Conservation (phyloP, 2,113 vertebrate genomes). For the Girardinichthys multiradiatus region DNA sequence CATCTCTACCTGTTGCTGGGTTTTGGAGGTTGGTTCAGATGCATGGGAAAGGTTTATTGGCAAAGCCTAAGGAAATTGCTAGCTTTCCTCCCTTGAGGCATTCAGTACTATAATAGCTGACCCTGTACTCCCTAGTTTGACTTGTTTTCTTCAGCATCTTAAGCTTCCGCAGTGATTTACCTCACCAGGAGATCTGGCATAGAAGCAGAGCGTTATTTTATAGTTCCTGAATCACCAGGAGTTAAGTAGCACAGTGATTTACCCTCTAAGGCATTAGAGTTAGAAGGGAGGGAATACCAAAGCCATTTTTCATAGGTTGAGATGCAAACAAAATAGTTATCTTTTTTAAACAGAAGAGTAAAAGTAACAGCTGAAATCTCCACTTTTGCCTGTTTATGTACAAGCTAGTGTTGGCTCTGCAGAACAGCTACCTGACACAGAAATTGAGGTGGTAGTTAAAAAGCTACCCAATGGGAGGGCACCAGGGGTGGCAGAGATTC, state of each 20-base stretch:
- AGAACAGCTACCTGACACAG: not conserved
- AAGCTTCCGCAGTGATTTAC: constrained; percentile 79
- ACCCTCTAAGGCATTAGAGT: not conserved
- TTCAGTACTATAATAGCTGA: constrained; percentile 81
- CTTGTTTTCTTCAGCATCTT: constrained; percentile 48
- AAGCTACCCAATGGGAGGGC: not conserved
- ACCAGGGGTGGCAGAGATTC: not conserved
- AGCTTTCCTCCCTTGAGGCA: constrained; percentile 84
- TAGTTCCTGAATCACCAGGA: constrained; percentile 26
- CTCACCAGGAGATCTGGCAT: constrained; percentile 71
- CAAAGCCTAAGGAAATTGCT: constrained; percentile 88
- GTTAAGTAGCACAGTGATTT: constrained; percentile 2
- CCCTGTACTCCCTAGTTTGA: constrained; percentile 82
- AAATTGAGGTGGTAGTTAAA: not conserved
- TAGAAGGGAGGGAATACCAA: not conserved
- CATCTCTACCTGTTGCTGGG: constrained; percentile 65
- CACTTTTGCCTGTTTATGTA: not conserved
- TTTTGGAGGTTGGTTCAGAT: constrained; percentile 86
- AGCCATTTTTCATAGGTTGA: not conserved
- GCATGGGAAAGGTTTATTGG: constrained; percentile 91
- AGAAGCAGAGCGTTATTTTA: constrained; percentile 40
- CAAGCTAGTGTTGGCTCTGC: not conserved
- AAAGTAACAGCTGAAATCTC: not conserved
- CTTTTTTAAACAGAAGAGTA: too few relatives aligned
- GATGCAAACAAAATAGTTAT: not conserved